phyloP scores from a whole-genome alignment of 2,797 vertebrate genomes.

The Arctocebus calabarensis region DNA sequence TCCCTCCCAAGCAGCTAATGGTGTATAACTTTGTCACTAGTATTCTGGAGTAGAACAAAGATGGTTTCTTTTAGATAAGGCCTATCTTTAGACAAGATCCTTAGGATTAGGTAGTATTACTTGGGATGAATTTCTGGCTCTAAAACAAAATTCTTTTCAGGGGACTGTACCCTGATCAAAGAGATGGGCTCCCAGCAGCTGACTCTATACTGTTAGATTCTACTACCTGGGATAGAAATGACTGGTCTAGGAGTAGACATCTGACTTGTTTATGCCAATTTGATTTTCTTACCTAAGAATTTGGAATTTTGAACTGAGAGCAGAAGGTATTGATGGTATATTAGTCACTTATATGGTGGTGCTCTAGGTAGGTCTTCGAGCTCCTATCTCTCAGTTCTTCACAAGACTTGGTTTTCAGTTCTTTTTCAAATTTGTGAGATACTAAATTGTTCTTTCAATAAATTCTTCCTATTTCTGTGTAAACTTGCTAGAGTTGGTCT shows the following conservation, averaged over 20 bases:
- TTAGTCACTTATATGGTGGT: background rate
- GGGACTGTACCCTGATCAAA: background rate
- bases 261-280: background rate
- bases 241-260: background rate
- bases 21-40: conserved; percentile 66
- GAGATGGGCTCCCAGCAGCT: background rate
- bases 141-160: conserved; percentile 13
- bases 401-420: background rate
- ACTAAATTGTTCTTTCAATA: background rate
- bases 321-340: background rate
- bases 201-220: background rate
- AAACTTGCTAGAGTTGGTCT: background rate
- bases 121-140: background rate
- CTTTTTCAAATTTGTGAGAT: conserved; percentile 13
- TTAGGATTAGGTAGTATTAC: background rate
- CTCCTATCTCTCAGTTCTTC: background rate
- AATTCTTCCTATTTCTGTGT: background rate
- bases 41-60: conserved; percentile 58
- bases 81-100: background rate
- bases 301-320: conserved; percentile 40
- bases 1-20: conserved; percentile 79
- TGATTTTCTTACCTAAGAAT: conserved; percentile 3
- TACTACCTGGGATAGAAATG: background rate
- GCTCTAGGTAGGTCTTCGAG: background rate
- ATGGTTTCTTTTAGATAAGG: conserved; percentile 36